phyloP scores from a whole-genome alignment of 2,113 vertebrate genomes.

The Scolopax mira region DNA sequence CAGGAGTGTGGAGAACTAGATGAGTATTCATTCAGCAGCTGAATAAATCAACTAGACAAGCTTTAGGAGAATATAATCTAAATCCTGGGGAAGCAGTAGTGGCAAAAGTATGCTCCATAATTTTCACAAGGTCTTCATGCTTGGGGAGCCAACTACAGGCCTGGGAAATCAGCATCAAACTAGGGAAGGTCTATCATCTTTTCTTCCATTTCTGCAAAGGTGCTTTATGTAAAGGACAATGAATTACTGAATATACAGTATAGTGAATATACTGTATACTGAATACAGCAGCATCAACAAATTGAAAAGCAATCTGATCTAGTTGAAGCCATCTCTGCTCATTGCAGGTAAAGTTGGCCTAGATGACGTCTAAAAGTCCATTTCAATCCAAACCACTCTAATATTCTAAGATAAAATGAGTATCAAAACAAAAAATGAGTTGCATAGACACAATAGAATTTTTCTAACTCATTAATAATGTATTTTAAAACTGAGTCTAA shows the following conservation, averaged over 20 bases:
- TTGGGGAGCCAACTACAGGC: neutral
- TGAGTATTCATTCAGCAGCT: neutral
- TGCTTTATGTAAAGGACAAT: neutral
- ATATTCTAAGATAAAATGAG: neutral
- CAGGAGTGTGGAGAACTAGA: neutral
- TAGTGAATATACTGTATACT: no score
- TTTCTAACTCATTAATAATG: neutral
- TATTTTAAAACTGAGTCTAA: neutral
- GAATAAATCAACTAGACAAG: neutral
- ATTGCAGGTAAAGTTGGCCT: fast-evolving
- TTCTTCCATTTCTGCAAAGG: neutral
- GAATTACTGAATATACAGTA: neutral
- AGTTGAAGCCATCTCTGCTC: neutral
- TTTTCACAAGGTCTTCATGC: neutral
- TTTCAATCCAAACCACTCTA: neutral
- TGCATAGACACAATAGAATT: no score
- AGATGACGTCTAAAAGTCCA: neutral
- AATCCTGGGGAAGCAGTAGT: neutral
- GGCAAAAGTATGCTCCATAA: neutral
- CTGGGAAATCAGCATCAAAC: neutral
- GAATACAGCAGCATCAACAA: neutral
- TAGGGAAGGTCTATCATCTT: neutral
- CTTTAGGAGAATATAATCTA: neutral
- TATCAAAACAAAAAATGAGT: neutral
- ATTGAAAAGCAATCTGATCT: neutral